phyloP scores from a whole-genome alignment of 2,797 vertebrate genomes.

The Chrysocyon brachyurus region DNA sequence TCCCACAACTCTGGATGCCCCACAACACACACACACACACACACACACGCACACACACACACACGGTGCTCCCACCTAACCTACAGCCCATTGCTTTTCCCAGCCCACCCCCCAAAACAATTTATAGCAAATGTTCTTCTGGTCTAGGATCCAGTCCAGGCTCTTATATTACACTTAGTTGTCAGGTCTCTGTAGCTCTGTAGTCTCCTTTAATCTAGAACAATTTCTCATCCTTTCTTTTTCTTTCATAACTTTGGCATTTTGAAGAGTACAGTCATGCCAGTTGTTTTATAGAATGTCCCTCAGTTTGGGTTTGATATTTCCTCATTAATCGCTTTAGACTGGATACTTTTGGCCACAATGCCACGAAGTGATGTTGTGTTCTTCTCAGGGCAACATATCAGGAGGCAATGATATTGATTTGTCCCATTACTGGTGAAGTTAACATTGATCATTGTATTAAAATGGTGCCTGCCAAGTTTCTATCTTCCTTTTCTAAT shows the following conservation, averaged over 20 bases:
- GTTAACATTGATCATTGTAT: background rate
- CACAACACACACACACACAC: background rate
- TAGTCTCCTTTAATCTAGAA: background rate
- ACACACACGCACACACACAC: background rate
- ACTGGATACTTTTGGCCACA: background rate
- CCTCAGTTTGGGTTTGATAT: background rate
- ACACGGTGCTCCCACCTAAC: background rate
- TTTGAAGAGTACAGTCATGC: background rate
- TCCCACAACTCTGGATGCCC: background rate
- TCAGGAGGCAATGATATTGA: background rate
- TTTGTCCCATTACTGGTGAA: background rate
- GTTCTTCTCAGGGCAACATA: background rate
- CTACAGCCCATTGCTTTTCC: background rate
- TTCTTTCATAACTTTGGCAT: background rate
- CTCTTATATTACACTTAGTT: background rate
- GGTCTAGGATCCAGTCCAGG: background rate
- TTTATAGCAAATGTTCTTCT: background rate
- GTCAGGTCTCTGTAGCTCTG: background rate
- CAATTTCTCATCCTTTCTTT: background rate
- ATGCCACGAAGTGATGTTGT: background rate
- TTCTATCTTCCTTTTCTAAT: conserved; percentile 1
- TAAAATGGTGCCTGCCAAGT: background rate
- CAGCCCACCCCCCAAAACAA: background rate
- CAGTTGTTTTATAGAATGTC: background rate
- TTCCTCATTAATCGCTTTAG: background rate